Evolutionary conservation across 1,140 invertebrate genomes (phyloP).

Genomic region (Drosophila aff.): DNA sequence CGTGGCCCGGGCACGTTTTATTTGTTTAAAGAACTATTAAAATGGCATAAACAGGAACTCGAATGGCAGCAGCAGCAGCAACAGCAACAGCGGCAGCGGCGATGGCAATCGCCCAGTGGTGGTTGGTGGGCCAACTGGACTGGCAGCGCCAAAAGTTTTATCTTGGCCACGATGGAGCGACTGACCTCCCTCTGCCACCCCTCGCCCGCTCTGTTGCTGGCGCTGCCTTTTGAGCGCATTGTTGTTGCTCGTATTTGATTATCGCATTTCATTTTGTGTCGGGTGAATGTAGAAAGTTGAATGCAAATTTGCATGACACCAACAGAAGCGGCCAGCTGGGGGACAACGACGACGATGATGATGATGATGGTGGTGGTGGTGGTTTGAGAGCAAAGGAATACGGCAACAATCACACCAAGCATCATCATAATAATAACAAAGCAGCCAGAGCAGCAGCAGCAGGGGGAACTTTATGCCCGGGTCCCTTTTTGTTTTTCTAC

Average conservation of each 20-base stretch:
- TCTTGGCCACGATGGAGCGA: slow-evolving; percentile 46
- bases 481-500: slow-evolving; percentile 26
- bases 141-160: slow-evolving; percentile 77
- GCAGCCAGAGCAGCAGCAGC: slow-evolving; percentile 38
- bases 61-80: slow-evolving; percentile 12
- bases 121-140: slow-evolving; percentile 36
- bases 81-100: slow-evolving; percentile 1
- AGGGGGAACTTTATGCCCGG: slow-evolving; percentile 57
- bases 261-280: slow-evolving; percentile 82
- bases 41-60: slow-evolving; percentile 76
- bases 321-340: slow-evolving; percentile 36
- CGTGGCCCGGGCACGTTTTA: slow-evolving; percentile 62
- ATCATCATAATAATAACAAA: slow-evolving; percentile 76
- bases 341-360: neutral
- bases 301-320: slow-evolving; percentile 82
- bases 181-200: neutral
- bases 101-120: slow-evolving; percentile 30
- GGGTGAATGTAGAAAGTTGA: slow-evolving; percentile 79
- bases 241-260: slow-evolving; percentile 80
- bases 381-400: slow-evolving; percentile 13
- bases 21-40: slow-evolving; percentile 81
- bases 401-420: slow-evolving; percentile 76
- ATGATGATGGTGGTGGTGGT: neutral
- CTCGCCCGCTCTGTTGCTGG: slow-evolving; percentile 1
- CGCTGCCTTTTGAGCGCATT: slow-evolving; percentile 64